Evolutionary conservation across 1,140 invertebrate genomes (phyloP).

Genomic region (Archivesica marissinica): DNA sequence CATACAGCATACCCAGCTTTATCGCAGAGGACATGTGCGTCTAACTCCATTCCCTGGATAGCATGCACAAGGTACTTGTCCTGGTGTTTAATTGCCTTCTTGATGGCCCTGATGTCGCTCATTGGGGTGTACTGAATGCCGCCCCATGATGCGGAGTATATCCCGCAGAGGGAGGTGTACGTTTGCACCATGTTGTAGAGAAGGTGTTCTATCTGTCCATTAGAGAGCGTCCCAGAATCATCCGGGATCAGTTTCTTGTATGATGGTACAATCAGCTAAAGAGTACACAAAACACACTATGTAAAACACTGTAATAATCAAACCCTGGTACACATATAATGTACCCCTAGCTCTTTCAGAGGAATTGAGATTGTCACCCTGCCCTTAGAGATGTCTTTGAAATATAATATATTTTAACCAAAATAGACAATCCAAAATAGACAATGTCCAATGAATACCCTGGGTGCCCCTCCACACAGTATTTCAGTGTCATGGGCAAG

Average conservation of each 20-base stretch:
- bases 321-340: too few species aligned
- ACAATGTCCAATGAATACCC: too few species aligned
- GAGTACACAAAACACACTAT: too few species aligned
- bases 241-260: slow-evolving; percentile 54
- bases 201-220: slow-evolving; percentile 58
- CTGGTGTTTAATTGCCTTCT: slow-evolving; percentile 37
- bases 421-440: too few species aligned
- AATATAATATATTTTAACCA: too few species aligned
- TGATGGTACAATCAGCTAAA: slow-evolving; percentile 61
- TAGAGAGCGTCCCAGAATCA: slow-evolving; percentile 12
- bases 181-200: slow-evolving; percentile 62
- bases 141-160: slow-evolving; percentile 66
- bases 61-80: slow-evolving; percentile 27
- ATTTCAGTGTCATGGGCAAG: too few species aligned
- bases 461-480: too few species aligned
- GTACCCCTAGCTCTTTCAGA: too few species aligned
- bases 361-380: too few species aligned
- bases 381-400: too few species aligned
- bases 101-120: slow-evolving; percentile 33
- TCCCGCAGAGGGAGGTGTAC: slow-evolving; percentile 66
- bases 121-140: slow-evolving; percentile 42
- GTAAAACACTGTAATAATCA: too few species aligned
- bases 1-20: slow-evolving; percentile 44
- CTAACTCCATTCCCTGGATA: not conserved
- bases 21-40: slow-evolving; percentile 39